A percentile compares a stretch with the other conserved stretches of the same genome.
Conservation (phyloP, 2,113 vertebrate genomes). For the Tiliqua scincoides region DNA sequence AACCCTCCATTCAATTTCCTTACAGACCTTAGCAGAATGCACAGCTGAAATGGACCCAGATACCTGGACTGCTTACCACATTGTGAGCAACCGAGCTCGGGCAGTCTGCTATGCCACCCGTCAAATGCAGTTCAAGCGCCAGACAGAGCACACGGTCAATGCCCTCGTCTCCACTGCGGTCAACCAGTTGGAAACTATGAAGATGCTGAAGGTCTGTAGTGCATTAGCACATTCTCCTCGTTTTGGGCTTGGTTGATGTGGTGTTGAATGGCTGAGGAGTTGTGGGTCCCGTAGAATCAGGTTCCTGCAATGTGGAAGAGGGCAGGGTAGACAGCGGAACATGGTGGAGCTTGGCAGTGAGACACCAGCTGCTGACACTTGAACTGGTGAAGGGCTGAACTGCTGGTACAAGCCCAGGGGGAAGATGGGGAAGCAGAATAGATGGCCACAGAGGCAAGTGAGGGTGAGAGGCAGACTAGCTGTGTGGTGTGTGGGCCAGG, state of each 20-base stretch:
- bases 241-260: no score
- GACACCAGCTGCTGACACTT: no score
- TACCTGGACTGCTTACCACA: constrained; percentile 87
- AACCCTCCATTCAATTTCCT: neutral
- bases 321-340: no score
- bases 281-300: neutral
- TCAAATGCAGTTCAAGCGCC: constrained; percentile 81
- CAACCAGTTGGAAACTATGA: constrained; percentile 81
- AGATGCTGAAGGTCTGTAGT: constrained; percentile 77
- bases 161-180: constrained; percentile 79
- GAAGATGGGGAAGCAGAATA: no score
- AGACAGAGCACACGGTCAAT: constrained; percentile 80
- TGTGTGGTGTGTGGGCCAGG: no score
- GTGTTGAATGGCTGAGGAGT: neutral
- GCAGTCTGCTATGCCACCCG: constrained; percentile 82
- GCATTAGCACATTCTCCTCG: no score
- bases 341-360: no score
- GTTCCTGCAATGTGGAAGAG: no score
- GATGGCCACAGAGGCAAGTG: no score
- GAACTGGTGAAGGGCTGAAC: no score
- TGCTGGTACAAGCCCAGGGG: no score
- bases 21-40: constrained; percentile 79
- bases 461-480: no score
- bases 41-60: constrained; percentile 81
- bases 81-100: constrained; percentile 84